Evolutionary conservation across 2,888 invertebrate species (phyloP), one percentile per base, ranked within the genome.

Genomic region (Lymantria monacha): DNA sequence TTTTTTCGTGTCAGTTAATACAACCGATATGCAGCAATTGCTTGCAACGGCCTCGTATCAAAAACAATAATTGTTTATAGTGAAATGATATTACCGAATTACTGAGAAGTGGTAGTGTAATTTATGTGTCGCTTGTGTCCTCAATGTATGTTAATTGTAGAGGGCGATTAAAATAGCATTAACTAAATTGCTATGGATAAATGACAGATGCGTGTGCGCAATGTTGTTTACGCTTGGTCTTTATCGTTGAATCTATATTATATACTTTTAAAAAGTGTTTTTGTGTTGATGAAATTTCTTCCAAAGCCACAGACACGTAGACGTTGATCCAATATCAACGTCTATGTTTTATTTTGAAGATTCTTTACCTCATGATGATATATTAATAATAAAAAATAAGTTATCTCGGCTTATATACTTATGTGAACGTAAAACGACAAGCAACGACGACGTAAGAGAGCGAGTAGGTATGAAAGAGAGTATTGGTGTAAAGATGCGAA

Each of bases 121-220:
- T 72, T 72, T 59, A 61, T 67, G 62, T 38, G 38, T 38, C n/a
- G 55, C 63, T 52, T 56, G 63, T 65, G 63, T 65, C 66, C 68
- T 63, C 68, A 68, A 71, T 78, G 63, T 61, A 51, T n/a, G 43
- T 49, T 56, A 76, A 79, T 81, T 78, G 73, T 52, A 53, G 22
- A 22, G 46, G 57, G 55, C 70, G 65, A 77, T 81, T 79, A 79
- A 72, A 76, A 69, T 53, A 46, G 51, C 69, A 72, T 79, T 76
- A 75, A 72, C 70, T 54, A 73, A 74, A 75, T 67, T 62, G 55
- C 46, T 44, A 55, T 41, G 47, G 48, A 48, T 56, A 43, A 55
- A 51, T 12, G 55, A 47, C 63, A 69, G 55, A 46, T 60, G 61
- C 63, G 53, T 42, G 15, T 42, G 53, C 54, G 57, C 57, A 53